Base-by-base conservation (phyloP, 2,797 vertebrate genomes). In the Ctenopoma multispine region DNA sequence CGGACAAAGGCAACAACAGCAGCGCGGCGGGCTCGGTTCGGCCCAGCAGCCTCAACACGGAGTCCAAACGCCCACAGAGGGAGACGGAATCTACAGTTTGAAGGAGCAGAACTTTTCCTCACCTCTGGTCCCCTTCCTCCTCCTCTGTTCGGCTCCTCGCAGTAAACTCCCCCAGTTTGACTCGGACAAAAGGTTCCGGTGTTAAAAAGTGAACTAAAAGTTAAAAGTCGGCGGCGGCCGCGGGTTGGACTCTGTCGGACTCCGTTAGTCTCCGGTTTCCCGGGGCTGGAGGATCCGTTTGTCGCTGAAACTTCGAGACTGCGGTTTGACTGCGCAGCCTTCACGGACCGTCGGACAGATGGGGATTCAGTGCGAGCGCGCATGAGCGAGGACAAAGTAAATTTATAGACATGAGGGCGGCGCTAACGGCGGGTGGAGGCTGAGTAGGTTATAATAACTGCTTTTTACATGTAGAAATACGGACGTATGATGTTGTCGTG, bases 81-180 rank as follows among this genome's bases (percentile, higher is more conserved):
- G 17, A 9, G 47, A 36, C 17, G 9, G 57, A 56, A 8, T 34
- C 9, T 10, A 24, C 23, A 54, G 34, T 31, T 18, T 17, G 41
- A 29, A 24, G 9, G 57, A 51, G 7, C 15, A 55, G 38, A 72
- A 77, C 69, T 83, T 75, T 17, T 51, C 41, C 71, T 76, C 55
- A 89, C 87, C 84, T 81, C 68, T n/a, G 86, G 63, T 81, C 72
- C 24, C 56, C 46, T 49, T 43, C 29, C 38, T 15, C 55, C 21
- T 47, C 23, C 12, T 46, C 34, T 3, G 7, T 23, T 3, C 18
- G 9, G 31, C 21, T 66, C 44, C 62, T 57, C 44, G 27, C 50
- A 17, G 54, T 63, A 11, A 80, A 44, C 17, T 21, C 47, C 44
- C n/a, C 14, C 38, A 21, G 47, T 34, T 3, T 43, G 14, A 2